phyloP scores from a whole-genome alignment of 2,797 vertebrate genomes.

The Eurystomus glaucurus region DNA sequence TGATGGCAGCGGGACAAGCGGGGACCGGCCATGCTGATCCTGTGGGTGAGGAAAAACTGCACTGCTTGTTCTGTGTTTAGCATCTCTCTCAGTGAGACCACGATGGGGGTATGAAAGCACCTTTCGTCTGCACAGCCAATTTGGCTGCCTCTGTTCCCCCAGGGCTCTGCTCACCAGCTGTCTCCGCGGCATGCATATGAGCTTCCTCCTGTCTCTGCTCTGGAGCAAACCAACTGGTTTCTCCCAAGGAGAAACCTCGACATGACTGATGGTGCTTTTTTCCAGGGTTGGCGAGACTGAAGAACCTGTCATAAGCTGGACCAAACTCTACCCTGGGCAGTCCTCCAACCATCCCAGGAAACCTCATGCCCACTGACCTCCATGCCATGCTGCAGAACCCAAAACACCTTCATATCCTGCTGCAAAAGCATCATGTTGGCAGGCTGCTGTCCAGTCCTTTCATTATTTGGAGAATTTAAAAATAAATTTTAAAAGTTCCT shows the following conservation, averaged over 20 bases:
- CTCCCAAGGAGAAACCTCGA: background rate
- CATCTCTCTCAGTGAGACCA: background rate
- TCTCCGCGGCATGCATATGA: slow-evolving; percentile 66
- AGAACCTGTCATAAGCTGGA: background rate
- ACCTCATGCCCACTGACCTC: background rate
- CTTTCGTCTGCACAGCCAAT: slow-evolving; percentile 8
- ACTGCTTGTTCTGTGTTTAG: background rate
- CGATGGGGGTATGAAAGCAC: background rate
- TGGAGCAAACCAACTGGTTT: slow-evolving; percentile 69
- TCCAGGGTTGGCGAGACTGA: background rate
- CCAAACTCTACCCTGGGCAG: background rate
- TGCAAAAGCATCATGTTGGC: background rate
- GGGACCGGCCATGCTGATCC: background rate
- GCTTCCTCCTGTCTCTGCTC: slow-evolving; percentile 57
- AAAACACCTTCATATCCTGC: background rate
- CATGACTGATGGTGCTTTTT: background rate
- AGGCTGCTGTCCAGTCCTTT: background rate
- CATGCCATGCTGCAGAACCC: background rate
- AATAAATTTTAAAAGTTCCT: background rate
- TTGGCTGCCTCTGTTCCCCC: slow-evolving; percentile 46
- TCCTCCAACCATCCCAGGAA: background rate
- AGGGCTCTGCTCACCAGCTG: slow-evolving; percentile 38
- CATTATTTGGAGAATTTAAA: background rate
- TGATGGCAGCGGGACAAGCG: background rate
- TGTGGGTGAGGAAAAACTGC: background rate